Evolutionary conservation across 2,113 vertebrate species (phyloP).

Genomic region (Dascyllus trimaculatus): DNA sequence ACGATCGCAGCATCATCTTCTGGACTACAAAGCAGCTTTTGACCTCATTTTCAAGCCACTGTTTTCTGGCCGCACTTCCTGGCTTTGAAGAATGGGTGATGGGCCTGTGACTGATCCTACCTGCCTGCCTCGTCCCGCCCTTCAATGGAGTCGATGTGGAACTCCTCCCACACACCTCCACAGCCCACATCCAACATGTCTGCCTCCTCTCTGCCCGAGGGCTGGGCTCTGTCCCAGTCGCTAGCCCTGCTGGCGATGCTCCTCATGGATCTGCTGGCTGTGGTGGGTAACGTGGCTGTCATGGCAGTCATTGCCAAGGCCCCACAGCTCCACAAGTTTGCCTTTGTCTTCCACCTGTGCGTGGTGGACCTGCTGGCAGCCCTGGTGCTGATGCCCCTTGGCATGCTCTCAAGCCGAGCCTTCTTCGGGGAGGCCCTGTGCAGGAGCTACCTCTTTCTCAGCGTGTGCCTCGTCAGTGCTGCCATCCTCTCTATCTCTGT

Average conservation of each 20-base stretch:
- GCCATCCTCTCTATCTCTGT: slow-evolving; percentile 98
- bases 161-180: slow-evolving; percentile 83
- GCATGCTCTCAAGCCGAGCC: slow-evolving; percentile 92
- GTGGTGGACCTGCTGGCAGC: slow-evolving; percentile 97
- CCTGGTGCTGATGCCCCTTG: slow-evolving; percentile 96
- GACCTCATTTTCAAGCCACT: slow-evolving; percentile 60
- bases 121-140: slow-evolving; percentile 82
- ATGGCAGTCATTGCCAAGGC: slow-evolving; percentile 96
- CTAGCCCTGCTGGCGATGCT: slow-evolving; percentile 96
- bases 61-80: slow-evolving; percentile 74
- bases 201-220: slow-evolving; percentile 82
- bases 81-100: slow-evolving; percentile 94
- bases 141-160: slow-evolving; percentile 94
- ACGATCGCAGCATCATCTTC: slow-evolving; percentile 29
- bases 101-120: slow-evolving; percentile 87
- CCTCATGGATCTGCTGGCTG: slow-evolving; percentile 93
- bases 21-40: slow-evolving; percentile 18
- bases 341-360: slow-evolving; percentile 99
- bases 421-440: slow-evolving; percentile 93
- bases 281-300: slow-evolving; percentile 94
- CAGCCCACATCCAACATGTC: slow-evolving; percentile 85
- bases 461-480: slow-evolving; percentile 94
- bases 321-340: slow-evolving; percentile 95
- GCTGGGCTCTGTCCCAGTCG: slow-evolving; percentile 87
- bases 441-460: slow-evolving; percentile 95